Evolutionary conservation across 2,113 vertebrate genomes (phyloP).

Genomic region (Emydocephalus ijimae): DNA sequence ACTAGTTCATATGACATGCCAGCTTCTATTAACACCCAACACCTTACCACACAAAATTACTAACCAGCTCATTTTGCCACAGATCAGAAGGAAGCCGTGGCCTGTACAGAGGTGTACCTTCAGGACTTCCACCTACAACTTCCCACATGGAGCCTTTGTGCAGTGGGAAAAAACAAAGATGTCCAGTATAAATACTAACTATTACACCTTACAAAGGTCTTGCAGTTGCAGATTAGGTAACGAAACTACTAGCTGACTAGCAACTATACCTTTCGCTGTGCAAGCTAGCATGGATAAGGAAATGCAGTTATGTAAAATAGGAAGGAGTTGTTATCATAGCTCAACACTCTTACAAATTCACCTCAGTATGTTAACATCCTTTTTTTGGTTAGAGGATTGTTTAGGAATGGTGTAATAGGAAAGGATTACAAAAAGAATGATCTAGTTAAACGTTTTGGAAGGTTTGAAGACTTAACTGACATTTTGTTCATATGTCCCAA

Average conservation of each 20-base stretch:
- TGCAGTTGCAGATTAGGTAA: not conserved
- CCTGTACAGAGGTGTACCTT: not conserved
- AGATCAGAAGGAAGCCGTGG: slow-evolving; percentile 23
- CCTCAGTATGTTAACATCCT: not conserved
- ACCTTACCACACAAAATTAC: not conserved
- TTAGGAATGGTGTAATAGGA: slow-evolving; percentile 4
- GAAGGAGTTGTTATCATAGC: slow-evolving; percentile 12
- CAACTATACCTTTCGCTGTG: not conserved
- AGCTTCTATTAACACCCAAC: not conserved
- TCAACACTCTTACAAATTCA: slow-evolving; percentile 9
- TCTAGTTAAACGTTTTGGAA: not conserved
- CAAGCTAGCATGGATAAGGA: not conserved
- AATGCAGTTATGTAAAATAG: not conserved
- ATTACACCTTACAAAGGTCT: not conserved
- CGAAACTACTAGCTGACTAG: not conserved
- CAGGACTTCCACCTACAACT: not conserved
- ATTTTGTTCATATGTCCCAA: not conserved
- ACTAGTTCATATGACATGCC: not conserved
- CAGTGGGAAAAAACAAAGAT: not conserved
- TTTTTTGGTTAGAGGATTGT: slow-evolving; percentile 8
- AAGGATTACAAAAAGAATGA: not conserved
- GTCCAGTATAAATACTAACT: not conserved
- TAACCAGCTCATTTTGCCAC: slow-evolving; percentile 15
- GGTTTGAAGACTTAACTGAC: not conserved
- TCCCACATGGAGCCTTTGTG: slow-evolving; percentile 13